Evolutionary conservation across 2,113 vertebrate genomes (phyloP).

Genomic region (Pipra filicauda): DNA sequence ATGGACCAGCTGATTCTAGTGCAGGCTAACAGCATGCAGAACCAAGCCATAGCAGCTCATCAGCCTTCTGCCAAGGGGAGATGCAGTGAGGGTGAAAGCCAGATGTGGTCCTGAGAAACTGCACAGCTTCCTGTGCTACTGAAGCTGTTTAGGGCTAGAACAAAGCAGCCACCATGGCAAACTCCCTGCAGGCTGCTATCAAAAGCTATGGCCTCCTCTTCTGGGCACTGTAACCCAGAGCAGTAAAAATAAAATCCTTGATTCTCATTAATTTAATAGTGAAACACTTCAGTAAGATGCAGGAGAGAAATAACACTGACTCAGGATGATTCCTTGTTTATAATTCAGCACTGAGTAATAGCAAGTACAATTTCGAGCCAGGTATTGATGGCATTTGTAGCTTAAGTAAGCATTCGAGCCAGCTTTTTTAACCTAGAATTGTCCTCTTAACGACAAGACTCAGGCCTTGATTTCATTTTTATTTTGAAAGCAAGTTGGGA

Average conservation of each 20-base stretch:
- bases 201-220: neutral
- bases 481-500: conserved; percentile 78
- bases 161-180: neutral
- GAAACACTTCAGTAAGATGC: neutral
- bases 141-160: neutral
- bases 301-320: neutral
- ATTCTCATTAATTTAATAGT: neutral
- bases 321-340: neutral
- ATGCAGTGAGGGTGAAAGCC: neutral
- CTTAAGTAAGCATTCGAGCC: neutral
- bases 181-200: neutral
- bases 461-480: conserved; percentile 73
- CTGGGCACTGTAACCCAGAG: rapidly evolving
- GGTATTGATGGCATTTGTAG: neutral
- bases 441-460: conserved; percentile 39
- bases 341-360: neutral
- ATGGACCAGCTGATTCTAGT: neutral
- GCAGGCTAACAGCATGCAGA: neutral
- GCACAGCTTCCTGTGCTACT: neutral
- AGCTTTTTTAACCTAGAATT: neutral
- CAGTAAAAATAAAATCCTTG: neutral
- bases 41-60: neutral
- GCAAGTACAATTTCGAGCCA: neutral
- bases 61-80: neutral
- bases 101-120: neutral